phyloP scores from a whole-genome alignment of 2,797 vertebrate species.

The Gymnothorax javanicus region DNA sequence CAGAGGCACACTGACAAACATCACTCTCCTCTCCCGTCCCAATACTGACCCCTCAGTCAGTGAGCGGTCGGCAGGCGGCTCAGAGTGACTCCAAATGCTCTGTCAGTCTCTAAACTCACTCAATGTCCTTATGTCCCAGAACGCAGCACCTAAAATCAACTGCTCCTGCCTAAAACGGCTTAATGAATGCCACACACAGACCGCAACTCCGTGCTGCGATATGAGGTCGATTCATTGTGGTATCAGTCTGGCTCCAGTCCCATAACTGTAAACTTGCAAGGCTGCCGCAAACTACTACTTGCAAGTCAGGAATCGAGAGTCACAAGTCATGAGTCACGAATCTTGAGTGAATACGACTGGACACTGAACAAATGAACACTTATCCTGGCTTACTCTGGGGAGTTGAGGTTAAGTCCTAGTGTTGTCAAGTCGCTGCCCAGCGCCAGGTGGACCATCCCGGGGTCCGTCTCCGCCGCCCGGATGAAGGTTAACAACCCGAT shows the following conservation, averaged over 20 bases:
- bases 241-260: no score
- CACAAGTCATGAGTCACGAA: no score
- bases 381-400: constrained; percentile 88
- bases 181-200: background rate
- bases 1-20: background rate
- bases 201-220: background rate
- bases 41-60: background rate
- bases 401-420: constrained; percentile 99
- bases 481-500: constrained; percentile 99
- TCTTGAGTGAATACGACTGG: background rate
- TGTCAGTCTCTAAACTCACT: background rate
- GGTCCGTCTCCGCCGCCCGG: constrained; percentile 97
- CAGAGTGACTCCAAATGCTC: no score
- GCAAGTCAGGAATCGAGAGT: background rate
- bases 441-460: constrained; percentile 98
- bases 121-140: no score
- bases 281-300: background rate
- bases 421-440: constrained; percentile 99
- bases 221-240: background rate
- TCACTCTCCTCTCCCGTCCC: background rate
- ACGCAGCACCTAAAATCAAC: no score
- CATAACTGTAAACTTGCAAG: background rate
- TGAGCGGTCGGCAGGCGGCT: background rate
- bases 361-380: background rate
- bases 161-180: no score